Evolutionary conservation across 1,140 invertebrate genomes (phyloP).

Genomic region (Polypedilum pembai): DNA sequence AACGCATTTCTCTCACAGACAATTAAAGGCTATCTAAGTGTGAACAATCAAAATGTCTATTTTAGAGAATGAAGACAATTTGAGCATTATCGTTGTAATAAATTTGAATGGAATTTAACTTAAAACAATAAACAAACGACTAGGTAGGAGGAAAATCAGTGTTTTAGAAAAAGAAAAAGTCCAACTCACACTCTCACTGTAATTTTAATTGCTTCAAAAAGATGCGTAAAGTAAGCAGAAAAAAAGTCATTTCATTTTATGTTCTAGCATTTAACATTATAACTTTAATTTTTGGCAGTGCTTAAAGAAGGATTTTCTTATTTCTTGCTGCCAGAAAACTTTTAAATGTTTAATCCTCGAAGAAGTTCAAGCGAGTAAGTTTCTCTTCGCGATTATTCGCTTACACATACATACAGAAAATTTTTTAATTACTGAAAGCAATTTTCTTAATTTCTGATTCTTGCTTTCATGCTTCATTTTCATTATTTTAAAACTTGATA

Average conservation of each 20-base stretch:
- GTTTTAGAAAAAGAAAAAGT: no score
- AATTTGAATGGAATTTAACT: no score
- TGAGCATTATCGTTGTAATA: no score
- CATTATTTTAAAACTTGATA: not conserved
- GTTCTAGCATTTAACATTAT: not conserved
- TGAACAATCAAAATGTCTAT: no score
- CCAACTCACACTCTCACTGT: no score
- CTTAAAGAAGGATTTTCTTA: not conserved
- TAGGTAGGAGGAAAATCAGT: no score
- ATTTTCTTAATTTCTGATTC: not conserved
- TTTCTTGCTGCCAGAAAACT: not conserved
- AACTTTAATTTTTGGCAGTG: not conserved
- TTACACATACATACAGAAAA: not conserved
- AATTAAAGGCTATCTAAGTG: no score
- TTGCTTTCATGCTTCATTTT: constrained; percentile 13
- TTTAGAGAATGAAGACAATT: no score
- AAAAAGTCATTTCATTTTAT: constrained; percentile 3
- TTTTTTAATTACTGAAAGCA: not conserved
- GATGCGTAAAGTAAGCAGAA: constrained; percentile 10
- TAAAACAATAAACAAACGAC: no score
- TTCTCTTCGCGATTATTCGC: not conserved
- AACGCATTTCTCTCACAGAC: no score
- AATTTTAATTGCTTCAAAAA: not conserved
- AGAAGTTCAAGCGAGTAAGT: not conserved
- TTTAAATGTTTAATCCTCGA: not conserved